Percentiles rank a stretch among this genome's conserved stretches.
Evolutionary conservation across 2,888 invertebrate genomes (phyloP).

Genomic region (Orthosia gothica): DNA sequence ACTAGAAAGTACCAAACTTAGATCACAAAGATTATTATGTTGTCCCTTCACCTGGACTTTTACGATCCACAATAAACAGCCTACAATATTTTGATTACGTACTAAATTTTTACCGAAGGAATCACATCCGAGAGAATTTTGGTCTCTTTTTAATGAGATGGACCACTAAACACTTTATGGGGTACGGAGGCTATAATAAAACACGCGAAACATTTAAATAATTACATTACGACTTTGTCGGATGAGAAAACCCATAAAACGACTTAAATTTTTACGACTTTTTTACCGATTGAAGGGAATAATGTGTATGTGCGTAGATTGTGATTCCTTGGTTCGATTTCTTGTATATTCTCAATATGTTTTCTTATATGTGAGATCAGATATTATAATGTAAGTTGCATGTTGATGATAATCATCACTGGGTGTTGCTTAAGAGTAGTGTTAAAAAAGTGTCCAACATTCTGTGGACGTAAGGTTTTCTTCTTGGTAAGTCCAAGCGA

Average conservation of each 20-base stretch:
- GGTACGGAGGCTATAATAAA: constrained; percentile 63
- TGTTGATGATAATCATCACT: constrained; percentile 1
- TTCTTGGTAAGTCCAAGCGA: too few relatives aligned
- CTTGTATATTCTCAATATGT: constrained; percentile 16
- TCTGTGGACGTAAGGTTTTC: too few relatives aligned
- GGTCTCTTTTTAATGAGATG: constrained; percentile 60
- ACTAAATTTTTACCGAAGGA: constrained; percentile 52
- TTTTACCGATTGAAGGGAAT: constrained; percentile 58
- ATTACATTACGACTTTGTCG: constrained; percentile 69
- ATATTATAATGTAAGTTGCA: constrained; percentile 40
- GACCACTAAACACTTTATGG: constrained; percentile 67
- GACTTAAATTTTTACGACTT: constrained; percentile 62
- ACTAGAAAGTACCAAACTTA: constrained; percentile 33
- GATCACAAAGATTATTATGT: constrained; percentile 45
- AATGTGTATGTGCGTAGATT: constrained; percentile 49
- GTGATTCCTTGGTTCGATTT: constrained; percentile 28
- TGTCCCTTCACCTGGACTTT: constrained; percentile 32
- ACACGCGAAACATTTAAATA: constrained; percentile 71
- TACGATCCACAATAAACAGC: constrained; percentile 49
- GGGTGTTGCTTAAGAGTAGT: too few relatives aligned
- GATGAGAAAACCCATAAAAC: constrained; percentile 57
- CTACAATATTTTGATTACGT: constrained; percentile 57
- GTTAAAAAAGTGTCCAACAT: too few relatives aligned
- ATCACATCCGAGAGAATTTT: constrained; percentile 38
- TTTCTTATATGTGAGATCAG: constrained; percentile 31